These are phyloP conservation scores for Unio delphinus DNA, from an alignment of 2,888 invertebrate genomes.

Conservation along the genomic window DNA sequence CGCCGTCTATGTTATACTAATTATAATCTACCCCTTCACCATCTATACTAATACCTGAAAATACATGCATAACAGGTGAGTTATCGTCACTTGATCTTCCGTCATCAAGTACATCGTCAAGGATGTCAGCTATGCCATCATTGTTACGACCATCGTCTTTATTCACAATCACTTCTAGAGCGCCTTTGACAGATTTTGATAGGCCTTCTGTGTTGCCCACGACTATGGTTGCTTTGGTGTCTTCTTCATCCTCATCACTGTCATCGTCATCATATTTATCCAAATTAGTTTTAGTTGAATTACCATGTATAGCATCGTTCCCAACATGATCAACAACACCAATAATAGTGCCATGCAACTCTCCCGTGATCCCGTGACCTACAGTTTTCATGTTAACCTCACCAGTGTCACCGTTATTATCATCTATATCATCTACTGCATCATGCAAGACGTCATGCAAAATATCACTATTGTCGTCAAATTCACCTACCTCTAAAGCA, in stretches of 20 bases:
- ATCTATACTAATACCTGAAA: neutral
- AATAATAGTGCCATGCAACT: neutral
- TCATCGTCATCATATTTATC: too few species aligned
- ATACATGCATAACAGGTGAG: neutral
- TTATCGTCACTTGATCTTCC: neutral
- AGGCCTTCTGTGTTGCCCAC: too few species aligned
- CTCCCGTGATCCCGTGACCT: neutral
- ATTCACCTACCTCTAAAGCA: neutral
- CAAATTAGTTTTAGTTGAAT: too few species aligned
- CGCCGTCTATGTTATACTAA: too few species aligned
- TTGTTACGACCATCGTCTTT: neutral
- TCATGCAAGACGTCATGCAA: neutral
- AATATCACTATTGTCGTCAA: neutral
- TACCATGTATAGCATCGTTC: too few species aligned
- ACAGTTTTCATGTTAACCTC: neutral
- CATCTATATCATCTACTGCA: slow-evolving; percentile 2
- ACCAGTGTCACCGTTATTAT: neutral
- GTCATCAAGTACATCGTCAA: neutral
- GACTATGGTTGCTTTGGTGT: too few species aligned
- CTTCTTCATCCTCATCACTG: too few species aligned
- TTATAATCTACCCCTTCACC: neutral
- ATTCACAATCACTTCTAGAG: neutral
- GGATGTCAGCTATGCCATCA: neutral
- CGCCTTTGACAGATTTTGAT: too few species aligned
- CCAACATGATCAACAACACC: too few species aligned